Evolutionary conservation across 2,797 vertebrate genomes (phyloP).

Genomic region (Taeniopygia guttata): DNA sequence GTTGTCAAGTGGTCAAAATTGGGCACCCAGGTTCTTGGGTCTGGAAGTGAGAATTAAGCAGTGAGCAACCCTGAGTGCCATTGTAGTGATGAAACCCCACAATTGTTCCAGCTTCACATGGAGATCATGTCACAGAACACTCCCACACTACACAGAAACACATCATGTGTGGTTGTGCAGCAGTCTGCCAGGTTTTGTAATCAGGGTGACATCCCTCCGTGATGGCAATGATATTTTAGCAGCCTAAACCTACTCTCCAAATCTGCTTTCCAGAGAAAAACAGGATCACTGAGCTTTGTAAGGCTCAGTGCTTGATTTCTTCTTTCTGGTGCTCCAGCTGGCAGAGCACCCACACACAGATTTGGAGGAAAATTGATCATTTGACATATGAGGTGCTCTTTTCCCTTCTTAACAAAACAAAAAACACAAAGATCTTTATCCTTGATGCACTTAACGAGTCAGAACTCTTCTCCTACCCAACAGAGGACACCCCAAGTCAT

Average conservation of each 20-base stretch:
- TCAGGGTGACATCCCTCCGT: neutral
- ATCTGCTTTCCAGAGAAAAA: conserved; percentile 10
- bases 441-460: conserved; percentile 87
- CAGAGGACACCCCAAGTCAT: conserved; percentile 86
- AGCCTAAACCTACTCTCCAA: conserved; percentile 23
- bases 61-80: neutral
- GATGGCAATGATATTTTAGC: conserved; percentile 8
- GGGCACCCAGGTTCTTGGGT: neutral
- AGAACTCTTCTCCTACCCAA: conserved; percentile 80
- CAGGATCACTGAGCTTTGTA: neutral
- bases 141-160: neutral
- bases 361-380: conserved; percentile 15
- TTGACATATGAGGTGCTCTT: conserved; percentile 15
- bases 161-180: neutral
- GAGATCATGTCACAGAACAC: neutral
- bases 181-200: conserved; percentile 16
- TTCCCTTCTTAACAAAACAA: conserved; percentile 74
- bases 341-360: conserved; percentile 25
- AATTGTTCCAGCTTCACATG: neutral
- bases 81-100: neutral
- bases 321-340: conserved; percentile 24
- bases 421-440: conserved; percentile 81
- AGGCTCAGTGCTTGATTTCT: neutral
- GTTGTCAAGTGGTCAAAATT: neutral
- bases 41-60: neutral